Conservation (phyloP, 2,888 invertebrate genomes). For the Apotomis capreana region DNA sequence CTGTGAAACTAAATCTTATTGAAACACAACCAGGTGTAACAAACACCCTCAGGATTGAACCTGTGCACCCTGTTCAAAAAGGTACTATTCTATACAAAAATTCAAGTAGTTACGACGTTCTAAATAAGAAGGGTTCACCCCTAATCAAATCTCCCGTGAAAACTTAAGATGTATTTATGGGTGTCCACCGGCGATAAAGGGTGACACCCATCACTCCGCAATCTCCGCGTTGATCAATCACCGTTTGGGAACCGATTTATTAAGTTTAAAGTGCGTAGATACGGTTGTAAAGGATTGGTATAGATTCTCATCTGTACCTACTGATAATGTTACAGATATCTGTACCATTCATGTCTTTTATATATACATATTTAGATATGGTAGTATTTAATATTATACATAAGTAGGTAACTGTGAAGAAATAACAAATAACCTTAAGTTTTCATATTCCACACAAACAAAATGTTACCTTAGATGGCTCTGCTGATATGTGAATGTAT, state of each 20-base stretch:
- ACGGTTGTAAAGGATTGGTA: not conserved
- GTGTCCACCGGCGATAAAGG: slow-evolving; percentile 17
- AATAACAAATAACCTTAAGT: too few species aligned
- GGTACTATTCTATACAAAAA: not conserved
- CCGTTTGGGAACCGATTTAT: slow-evolving; percentile 14
- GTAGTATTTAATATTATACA: too few species aligned
- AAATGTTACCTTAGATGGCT: too few species aligned
- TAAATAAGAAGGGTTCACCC: not conserved
- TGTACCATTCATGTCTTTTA: too few species aligned
- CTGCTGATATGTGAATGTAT: too few species aligned
- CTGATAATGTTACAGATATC: too few species aligned
- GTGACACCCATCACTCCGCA: slow-evolving; percentile 14
- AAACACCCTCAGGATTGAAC: not conserved
- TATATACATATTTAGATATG: too few species aligned
- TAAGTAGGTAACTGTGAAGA: too few species aligned
- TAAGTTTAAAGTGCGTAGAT: slow-evolving; percentile 6
- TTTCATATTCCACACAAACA: too few species aligned
- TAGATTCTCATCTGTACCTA: not conserved
- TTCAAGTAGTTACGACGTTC: not conserved
- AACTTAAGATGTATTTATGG: slow-evolving; percentile 36
- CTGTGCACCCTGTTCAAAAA: not conserved
- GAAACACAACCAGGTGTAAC: slow-evolving; percentile 3
- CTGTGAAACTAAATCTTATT: not conserved
- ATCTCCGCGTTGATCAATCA: slow-evolving; percentile 28
- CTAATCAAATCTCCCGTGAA: slow-evolving; percentile 24